Base-by-base conservation (phyloP, 35 echinoderm and acorn worm genomes). In the Stichopus chloronotus region DNA sequence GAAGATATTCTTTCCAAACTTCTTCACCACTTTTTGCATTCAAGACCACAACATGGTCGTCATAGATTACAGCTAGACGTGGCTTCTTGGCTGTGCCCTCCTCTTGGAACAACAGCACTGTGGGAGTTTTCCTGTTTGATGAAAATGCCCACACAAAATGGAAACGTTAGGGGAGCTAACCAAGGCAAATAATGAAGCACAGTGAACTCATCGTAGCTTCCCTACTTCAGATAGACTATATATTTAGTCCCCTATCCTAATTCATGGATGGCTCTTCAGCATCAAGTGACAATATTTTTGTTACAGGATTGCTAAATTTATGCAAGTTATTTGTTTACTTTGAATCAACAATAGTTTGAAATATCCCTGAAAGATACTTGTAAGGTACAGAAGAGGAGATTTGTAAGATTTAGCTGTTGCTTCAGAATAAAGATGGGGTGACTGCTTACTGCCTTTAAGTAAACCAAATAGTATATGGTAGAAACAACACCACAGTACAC, bases 1-100 rank as follows among this genome's bases (percentile, higher is more conserved):
- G 92, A 82, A 93, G 12, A 17, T 8, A 43, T 3, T 93, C 82
- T 76, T 23, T 71, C 92, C 92, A 93, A 11, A 93, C 10, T 61
- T 57, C 58, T 65, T 79, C 80, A 10, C 92, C 92, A 59, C 63
- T 86, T 87, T 78, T 86, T 5, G 43, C 72, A 19, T 77, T 78
- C 5, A 78, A 10, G 25, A 91, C 90, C 55, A 53, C 17, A 16
- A 91, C 90, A 5, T 77, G 55, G 2, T 56, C 76, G 25, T 24
- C 16, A 54, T 91, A 24, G 4, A 25, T 77, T 24, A 91, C 76
- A 24, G 90, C 90, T 57, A 91, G 23, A 6, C 76, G 43, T 7
- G 76, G 71, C 58, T 91, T 91, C 90, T 91, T 91, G 10, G 54
- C 0, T 4, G 5, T 57, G 1, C 25, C 53, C 1, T 91, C 76